These are phyloP conservation scores for Cryptoleucopteryx plumbea DNA, from an alignment of 2,113 vertebrate genomes.

Conservation along the genomic window DNA sequence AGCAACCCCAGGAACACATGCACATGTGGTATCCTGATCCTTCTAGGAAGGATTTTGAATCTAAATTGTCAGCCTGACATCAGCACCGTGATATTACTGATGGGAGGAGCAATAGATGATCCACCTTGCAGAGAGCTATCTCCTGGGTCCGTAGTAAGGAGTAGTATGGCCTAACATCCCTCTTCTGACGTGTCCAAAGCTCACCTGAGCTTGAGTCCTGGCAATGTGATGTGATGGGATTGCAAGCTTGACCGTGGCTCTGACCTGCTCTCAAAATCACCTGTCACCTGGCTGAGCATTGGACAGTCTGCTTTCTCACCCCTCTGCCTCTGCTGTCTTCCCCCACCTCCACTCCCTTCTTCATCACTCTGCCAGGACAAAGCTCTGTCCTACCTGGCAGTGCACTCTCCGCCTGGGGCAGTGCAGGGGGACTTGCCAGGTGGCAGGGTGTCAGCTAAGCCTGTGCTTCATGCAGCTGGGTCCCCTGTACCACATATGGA, in stretches of 20 bases:
- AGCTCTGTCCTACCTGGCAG: neutral
- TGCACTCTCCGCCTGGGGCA: fast-evolving
- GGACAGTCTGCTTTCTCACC: neutral
- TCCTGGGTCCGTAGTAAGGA: neutral
- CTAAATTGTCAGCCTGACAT: conserved; percentile 27
- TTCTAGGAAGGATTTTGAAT: conserved; percentile 44
- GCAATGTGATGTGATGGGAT: neutral
- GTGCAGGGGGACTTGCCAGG: neutral
- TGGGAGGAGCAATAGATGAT: neutral
- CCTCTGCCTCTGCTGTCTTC: neutral
- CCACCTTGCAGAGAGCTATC: neutral
- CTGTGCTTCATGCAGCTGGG: neutral
- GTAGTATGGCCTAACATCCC: neutral
- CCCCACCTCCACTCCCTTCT: neutral
- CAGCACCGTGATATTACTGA: neutral
- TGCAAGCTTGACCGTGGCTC: neutral
- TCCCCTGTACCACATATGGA: neutral
- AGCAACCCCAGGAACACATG: conserved; percentile 11
- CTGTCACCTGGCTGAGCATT: neutral
- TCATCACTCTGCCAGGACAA: neutral
- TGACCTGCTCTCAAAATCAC: neutral
- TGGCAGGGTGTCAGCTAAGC: neutral
- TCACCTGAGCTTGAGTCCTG: neutral
- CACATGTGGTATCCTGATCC: neutral
- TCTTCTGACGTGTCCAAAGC: neutral